These are phyloP conservation scores for Romanomermis culicivorax DNA, from an alignment of 2,888 invertebrate genomes.

Conservation along the genomic window DNA sequence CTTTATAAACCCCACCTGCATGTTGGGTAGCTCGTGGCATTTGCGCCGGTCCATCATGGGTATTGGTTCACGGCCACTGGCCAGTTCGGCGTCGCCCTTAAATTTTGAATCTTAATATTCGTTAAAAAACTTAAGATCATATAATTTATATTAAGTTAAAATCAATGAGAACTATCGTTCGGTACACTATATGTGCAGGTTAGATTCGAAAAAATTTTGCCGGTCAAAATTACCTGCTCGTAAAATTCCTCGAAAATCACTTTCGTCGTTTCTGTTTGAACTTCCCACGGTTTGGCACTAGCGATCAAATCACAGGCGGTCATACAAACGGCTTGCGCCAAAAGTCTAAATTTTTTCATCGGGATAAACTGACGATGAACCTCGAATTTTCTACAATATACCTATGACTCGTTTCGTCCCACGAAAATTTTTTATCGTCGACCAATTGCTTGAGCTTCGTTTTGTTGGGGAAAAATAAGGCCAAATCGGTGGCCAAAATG, in stretches of 20 bases:
- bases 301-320: conserved; percentile 62
- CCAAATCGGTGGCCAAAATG: conserved; percentile 62
- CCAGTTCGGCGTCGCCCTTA: conserved; percentile 46
- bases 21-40: conserved; percentile 49
- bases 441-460: conserved; percentile 40
- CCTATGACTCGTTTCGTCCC: conserved; percentile 45
- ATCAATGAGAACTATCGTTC: background rate
- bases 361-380: background rate
- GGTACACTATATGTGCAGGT: background rate
- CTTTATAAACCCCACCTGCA: conserved; percentile 57
- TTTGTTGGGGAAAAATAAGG: conserved; percentile 55
- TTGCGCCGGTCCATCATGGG: conserved; percentile 58
- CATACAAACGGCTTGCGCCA: conserved; percentile 56
- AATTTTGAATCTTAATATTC: no score
- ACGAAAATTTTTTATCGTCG: conserved; percentile 40
- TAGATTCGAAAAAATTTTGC: background rate
- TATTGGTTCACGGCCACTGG: conserved; percentile 46
- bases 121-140: no score
- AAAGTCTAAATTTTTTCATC: conserved; percentile 32
- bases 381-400: conserved; percentile 19
- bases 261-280: conserved; percentile 55
- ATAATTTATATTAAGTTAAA: no score
- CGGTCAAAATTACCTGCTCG: conserved; percentile 38
- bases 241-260: conserved; percentile 64
- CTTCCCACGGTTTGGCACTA: conserved; percentile 59